Evolutionary conservation across 2,797 vertebrate species (phyloP), one percentile per base, ranked within the genome.

Genomic region (Mycteria americana): DNA sequence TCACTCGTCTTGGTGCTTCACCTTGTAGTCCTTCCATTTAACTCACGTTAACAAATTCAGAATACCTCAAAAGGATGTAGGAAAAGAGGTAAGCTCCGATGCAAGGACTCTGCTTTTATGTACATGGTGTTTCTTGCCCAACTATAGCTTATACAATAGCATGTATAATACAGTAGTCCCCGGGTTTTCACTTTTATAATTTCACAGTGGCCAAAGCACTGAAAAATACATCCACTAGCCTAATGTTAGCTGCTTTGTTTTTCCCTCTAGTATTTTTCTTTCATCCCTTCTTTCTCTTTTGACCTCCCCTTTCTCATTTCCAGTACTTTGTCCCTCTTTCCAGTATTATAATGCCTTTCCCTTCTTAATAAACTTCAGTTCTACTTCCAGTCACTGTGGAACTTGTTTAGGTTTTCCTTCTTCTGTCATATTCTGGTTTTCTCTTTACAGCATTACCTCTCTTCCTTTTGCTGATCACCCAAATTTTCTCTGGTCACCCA

Each of bases 261-360:
- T 87, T 79, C 39, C 46, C 18, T 50, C 50, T 86, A 41, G 46
- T 51, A 27, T 76, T 94, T 90, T 90, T 54, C 69, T 88, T 95
- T 94, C 59, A 87, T 85, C 31, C 82, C 7, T 60, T 76, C 53
- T 88, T 95, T 95, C 25, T 69, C 27, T 82, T 90, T 70, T 57
- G 86, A 92, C 63, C 48, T 94, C 75, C n/a, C 14, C 35, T 92
- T 90, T 79, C 56, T 76, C 19, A 53, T 74, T 95, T 96, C 86
- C 81, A 89, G 45, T 39, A 81, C 59, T 95, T 94, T 95, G 74
- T 94, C 80, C 22, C 24, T 53, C 39, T 87, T 92, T 89, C 80
- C 67, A 86, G 50, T 56, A 69, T 45, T 91, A 48, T 37, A 91
- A 88, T 87, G 46, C 24, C 19, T 86, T 82, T 96, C 27, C 13